Conservation (phyloP, 1,140 invertebrate species). For the Archegozetes longisetosus region DNA sequence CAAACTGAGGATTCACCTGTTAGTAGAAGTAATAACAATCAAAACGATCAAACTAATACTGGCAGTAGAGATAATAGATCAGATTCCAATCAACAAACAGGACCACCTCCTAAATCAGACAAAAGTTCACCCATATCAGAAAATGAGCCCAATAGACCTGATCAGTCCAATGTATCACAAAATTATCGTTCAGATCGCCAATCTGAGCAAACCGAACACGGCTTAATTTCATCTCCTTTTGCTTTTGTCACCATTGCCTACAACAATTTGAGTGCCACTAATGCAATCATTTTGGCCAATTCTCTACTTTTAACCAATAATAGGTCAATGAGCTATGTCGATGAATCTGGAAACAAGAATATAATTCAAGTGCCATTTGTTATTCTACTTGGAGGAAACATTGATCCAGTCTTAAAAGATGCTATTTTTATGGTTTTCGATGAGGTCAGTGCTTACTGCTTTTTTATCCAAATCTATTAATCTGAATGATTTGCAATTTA, state of each 20-base stretch:
- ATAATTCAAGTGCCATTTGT: constrained; percentile 3
- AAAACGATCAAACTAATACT: neutral
- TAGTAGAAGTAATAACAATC: neutral
- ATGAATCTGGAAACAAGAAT: neutral
- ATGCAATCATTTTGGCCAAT: constrained; percentile 13
- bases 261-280: constrained; percentile 10
- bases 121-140: too few relatives aligned
- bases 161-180: neutral
- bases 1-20: neutral
- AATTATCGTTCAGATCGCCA: neutral
- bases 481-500: neutral
- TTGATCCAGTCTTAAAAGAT: neutral
- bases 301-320: constrained; percentile 11
- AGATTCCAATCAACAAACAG: too few relatives aligned
- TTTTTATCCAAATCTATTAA: too few relatives aligned
- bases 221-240: neutral
- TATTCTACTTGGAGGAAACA: neutral
- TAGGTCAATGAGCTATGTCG: neutral
- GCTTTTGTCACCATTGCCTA: constrained; percentile 12
- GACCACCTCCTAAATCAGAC: neutral
- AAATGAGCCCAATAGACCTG: neutral
- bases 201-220: neutral
- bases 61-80: too few relatives aligned
- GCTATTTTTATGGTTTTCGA: constrained; percentile 6
- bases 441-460: neutral